Conservation (phyloP, 2,113 vertebrate species). For the Halcyon senegalensis region DNA sequence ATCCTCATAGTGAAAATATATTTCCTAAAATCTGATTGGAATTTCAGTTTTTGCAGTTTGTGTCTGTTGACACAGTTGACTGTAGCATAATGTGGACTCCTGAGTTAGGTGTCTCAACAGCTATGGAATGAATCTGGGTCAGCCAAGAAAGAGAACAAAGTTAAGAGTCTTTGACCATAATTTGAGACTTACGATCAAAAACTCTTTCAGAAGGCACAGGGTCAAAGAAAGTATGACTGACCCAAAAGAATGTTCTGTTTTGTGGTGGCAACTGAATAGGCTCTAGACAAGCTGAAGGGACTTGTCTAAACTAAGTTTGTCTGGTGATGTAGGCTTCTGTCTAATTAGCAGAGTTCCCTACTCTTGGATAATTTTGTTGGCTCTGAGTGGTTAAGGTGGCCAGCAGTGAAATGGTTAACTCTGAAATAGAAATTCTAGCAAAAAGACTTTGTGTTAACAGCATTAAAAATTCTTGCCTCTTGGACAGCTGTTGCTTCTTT, state of each 20-base stretch:
- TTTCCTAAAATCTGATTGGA: background rate
- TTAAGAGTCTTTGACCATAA: fast-evolving
- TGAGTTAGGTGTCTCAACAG: background rate
- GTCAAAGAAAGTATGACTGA: background rate
- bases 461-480: background rate
- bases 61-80: background rate
- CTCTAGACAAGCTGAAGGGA: background rate
- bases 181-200: background rate
- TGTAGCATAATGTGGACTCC: background rate
- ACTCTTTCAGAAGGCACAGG: background rate
- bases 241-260: background rate
- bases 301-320: background rate
- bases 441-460: background rate
- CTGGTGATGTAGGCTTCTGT: background rate
- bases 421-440: background rate
- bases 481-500: background rate
- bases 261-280: background rate
- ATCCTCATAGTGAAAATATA: background rate
- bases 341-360: background rate
- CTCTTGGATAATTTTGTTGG: background rate
- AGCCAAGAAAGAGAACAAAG: background rate
- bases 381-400: background rate
- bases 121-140: background rate
- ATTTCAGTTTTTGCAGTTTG: background rate
- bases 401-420: background rate